These are phyloP conservation scores for Mirounga angustirostris DNA, from an alignment of 2,113 vertebrate genomes.

Conservation along the genomic window DNA sequence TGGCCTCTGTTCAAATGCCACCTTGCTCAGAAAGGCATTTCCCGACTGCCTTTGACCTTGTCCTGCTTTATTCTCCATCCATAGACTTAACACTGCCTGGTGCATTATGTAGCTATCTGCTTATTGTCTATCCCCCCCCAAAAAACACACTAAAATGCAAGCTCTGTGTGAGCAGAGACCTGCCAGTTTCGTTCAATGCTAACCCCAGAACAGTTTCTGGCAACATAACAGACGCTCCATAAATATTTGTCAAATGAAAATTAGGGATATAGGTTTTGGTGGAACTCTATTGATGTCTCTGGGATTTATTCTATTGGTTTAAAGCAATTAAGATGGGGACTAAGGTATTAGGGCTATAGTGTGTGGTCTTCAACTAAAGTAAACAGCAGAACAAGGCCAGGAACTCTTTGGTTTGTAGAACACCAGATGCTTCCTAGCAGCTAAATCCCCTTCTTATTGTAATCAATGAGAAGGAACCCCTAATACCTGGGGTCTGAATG, in stretches of 20 bases:
- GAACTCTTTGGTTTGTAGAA: not conserved
- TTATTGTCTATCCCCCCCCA: not conserved
- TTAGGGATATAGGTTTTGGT: not conserved
- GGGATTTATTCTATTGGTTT: not conserved
- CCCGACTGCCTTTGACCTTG: not conserved
- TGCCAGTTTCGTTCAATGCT: not conserved
- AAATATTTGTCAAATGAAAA: not conserved
- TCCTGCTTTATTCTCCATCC: not conserved
- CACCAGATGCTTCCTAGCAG: not conserved
- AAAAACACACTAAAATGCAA: not conserved
- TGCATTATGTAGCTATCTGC: not conserved
- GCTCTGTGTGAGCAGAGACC: not conserved
- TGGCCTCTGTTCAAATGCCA: not conserved
- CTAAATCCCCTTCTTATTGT: not conserved
- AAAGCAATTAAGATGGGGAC: not conserved
- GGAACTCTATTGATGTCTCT: not conserved
- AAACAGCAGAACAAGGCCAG: not conserved
- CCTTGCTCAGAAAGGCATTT: not conserved
- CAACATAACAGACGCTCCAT: not conserved
- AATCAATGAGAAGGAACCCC: not conserved
- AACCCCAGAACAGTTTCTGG: not conserved
- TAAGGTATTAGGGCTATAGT: not conserved
- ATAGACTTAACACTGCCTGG: not conserved
- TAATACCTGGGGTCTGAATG: not conserved
- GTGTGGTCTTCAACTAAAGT: conserved; percentile 6